phyloP scores from a whole-genome alignment of 2,113 vertebrate species.

The Falcunculus frontatus region DNA sequence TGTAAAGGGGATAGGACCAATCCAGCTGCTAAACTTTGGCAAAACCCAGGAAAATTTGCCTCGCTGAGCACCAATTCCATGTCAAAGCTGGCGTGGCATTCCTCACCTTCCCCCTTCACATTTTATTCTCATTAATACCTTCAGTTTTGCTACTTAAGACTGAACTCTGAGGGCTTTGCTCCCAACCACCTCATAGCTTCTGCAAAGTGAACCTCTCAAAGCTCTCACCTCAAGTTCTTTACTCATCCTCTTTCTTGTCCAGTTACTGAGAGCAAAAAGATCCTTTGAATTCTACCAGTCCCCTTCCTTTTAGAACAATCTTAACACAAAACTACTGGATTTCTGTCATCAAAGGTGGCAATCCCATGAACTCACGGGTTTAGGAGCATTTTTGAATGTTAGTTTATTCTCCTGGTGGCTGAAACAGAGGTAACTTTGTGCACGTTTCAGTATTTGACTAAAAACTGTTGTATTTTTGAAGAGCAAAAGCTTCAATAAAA shows the following conservation, averaged over 20 bases:
- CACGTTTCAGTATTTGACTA: not conserved
- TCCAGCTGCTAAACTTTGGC: not conserved
- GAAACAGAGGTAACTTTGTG: not conserved
- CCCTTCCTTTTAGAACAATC: not conserved
- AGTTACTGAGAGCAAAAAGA: not conserved
- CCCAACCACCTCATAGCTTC: not conserved
- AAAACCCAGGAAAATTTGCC: not conserved
- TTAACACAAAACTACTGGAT: not conserved
- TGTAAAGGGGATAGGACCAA: accelerated
- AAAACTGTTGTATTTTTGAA: not conserved
- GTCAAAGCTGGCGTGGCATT: not conserved
- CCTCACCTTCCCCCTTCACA: not conserved
- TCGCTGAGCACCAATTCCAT: not conserved
- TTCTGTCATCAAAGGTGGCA: not conserved
- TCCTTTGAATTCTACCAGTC: not conserved
- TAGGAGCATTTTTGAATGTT: not conserved
- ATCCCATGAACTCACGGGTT: not conserved
- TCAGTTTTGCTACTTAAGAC: accelerated
- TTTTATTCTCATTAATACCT: too few relatives aligned
- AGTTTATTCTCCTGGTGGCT: not conserved
- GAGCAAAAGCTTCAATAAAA: not conserved
- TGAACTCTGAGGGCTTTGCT: not conserved
- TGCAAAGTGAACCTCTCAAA: not conserved
- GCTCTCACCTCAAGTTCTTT: not conserved
- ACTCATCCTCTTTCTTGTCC: not conserved